Percentiles rank a stretch among this genome's conserved stretches.
phyloP scores from a whole-genome alignment of 1,140 invertebrate genomes.

The Homarus americanus region DNA sequence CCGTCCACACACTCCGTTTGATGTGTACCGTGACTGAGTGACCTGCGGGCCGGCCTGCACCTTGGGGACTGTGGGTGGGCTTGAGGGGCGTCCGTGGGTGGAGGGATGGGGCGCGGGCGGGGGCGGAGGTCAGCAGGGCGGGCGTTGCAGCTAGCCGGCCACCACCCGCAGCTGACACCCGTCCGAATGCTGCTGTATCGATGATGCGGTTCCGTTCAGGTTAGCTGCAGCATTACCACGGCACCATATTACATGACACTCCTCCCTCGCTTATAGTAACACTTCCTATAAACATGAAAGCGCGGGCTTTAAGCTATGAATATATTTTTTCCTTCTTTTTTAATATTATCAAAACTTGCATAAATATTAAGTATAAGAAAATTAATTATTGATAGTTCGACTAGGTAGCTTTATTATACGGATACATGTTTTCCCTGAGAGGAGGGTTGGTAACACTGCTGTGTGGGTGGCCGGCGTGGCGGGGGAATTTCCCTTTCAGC shows the following conservation, averaged over 20 bases:
- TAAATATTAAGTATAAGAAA: too few species aligned
- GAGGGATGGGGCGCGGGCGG: neutral
- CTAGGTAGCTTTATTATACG: neutral
- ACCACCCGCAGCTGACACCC: conserved; percentile 24
- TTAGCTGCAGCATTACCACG: conserved; percentile 52
- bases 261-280: neutral
- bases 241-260: neutral
- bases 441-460: conserved; percentile 39
- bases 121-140: neutral
- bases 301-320: too few species aligned
- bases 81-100: neutral
- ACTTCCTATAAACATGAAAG: too few species aligned
- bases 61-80: neutral
- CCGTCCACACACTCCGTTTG: neutral
- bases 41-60: neutral
- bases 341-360: too few species aligned
- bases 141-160: neutral
- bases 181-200: conserved; percentile 49
- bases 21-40: neutral
- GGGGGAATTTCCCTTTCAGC: conserved; percentile 48
- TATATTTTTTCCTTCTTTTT: too few species aligned
- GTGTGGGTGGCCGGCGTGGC: conserved; percentile 40
- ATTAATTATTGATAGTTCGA: too few species aligned
- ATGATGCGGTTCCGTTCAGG: conserved; percentile 54
- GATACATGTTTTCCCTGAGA: conserved; percentile 5